Evolutionary conservation across 2,888 invertebrate genomes (phyloP).

Genomic region (Temnothorax unifasciatus): DNA sequence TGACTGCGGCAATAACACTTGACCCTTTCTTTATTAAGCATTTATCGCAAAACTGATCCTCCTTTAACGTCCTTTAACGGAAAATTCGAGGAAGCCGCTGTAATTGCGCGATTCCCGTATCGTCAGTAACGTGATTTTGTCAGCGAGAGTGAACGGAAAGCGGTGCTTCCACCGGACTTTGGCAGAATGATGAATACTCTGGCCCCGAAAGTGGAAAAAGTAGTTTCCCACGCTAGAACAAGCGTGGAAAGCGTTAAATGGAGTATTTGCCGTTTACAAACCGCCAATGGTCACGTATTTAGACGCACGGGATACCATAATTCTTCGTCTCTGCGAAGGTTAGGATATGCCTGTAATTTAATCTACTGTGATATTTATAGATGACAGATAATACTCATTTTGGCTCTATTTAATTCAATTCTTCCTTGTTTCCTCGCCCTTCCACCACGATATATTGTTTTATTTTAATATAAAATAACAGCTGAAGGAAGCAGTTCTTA

Average conservation of each 20-base stretch:
- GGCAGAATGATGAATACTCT: slow-evolving; percentile 19
- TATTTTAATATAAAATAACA: slow-evolving; percentile 16
- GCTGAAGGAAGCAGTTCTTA: not conserved
- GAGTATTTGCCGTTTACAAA: slow-evolving; percentile 93
- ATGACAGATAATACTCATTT: not conserved
- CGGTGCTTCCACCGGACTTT: not conserved
- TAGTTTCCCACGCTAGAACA: slow-evolving; percentile 85
- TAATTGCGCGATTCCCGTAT: not conserved
- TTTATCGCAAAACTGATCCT: not conserved
- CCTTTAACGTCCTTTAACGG: not conserved
- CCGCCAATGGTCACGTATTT: slow-evolving; percentile 88
- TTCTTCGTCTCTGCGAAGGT: slow-evolving; percentile 91
- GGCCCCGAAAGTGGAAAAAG: not conserved
- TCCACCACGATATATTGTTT: not conserved
- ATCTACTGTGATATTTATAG: not conserved
- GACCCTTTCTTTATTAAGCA: not conserved
- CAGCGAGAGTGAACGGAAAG: not conserved
- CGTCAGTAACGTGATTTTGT: not conserved
- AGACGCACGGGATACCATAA: slow-evolving; percentile 86
- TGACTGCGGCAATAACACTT: not conserved
- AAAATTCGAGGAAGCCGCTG: not conserved
- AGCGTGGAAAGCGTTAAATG: slow-evolving; percentile 91
- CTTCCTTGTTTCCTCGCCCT: not conserved
- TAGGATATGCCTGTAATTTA: slow-evolving; percentile 75
- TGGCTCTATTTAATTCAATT: not conserved